Evolutionary conservation across 2,797 vertebrate species (phyloP), one percentile per base, ranked within the genome.

Genomic region (Chaenodraco wilsoni): DNA sequence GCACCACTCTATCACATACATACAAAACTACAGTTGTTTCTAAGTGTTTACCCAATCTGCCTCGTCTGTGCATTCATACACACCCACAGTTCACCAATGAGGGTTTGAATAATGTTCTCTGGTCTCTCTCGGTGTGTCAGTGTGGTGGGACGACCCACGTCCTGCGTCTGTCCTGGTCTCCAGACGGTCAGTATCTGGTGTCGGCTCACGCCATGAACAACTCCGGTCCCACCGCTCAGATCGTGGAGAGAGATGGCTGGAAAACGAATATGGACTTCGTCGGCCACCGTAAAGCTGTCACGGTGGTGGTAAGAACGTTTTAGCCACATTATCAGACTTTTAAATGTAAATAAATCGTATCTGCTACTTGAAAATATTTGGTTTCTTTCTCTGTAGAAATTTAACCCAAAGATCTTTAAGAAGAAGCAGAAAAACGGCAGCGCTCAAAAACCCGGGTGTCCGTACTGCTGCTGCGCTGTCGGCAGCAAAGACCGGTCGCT

Each of bases 121-220:
- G 1, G 10, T 59, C 2, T 48, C 3, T 50, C 4, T 67, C 19
- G 64, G 1, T 69, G 15, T 65, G 41, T 33, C 85, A 99, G 98
- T 99, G 98, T 68, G 98, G 97, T 31, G 98, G 98, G 23, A 99
- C 98, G 0, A 99, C 98, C 4, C 98, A 99, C 0, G 97, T 99
- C 45, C 88, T 99, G 52, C 95, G 98, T 48, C 95, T 99, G 68
- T 99, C 98, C 91, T 99, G 98, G 98, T 99, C 98, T 3, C 98
- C 98, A 0, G 98, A 99, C 8, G 98, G 98, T 43, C 98, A 99
- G 93, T 99, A 99, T 64, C 92, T 99, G 61, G 98, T 99, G n/a
- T 99, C 98, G 13, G 98, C 98, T 73, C 98, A 99, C 19, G 98
- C 98, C 78, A 99, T 99, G 98, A 99, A 99, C 91, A 99, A 99